Evolutionary conservation across 2,797 vertebrate species (phyloP), one percentile per base, ranked within the genome.

Genomic region (Perodicticus potto): DNA sequence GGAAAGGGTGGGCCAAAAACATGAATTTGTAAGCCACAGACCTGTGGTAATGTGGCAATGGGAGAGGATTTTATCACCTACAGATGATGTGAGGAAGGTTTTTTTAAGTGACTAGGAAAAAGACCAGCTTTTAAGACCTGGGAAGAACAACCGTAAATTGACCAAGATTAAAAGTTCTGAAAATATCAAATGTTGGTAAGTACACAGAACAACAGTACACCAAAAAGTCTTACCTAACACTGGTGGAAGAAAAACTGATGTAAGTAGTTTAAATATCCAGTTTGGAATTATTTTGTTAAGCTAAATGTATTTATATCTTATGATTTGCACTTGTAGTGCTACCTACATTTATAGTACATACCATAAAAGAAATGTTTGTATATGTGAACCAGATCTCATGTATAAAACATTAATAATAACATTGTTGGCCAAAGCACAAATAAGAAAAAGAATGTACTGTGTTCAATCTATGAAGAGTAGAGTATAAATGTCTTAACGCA

Each of bases 101-200:
- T 59, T 49, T 55, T 13, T 6, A 77, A 25, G 13, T 70, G n/a
- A 53, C 7, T 27, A 76, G 4, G 32, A 77, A 93, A 90, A 83
- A 34, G 34, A 20, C 1, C 16, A 81, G 22, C 19, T 43, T 43
- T 59, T 88, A 40, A 93, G 5, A 86, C 9, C 57, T 32, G 25
- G 17, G 23, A 72, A 93, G 45, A 86, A 8, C 6, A 59, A 82
- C 1, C 11, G 34, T 22, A 20, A 5, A 57, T 63, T 72, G 32
- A 73, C 23, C n/a, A 53, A 59, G 34, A 70, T 92, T 69, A 72
- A 86, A 96, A 76, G 34, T 34, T 88, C 40, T 65, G 49, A 86
- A 40, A 77, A 32, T 13, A 89, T 22, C 19, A 55, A 37, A 3
- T 91, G 12, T 73, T 13, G 37, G 3, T 84, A 37, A 78, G 63